phyloP scores from a whole-genome alignment of 2,113 vertebrate species.

The Falco punctatus region DNA sequence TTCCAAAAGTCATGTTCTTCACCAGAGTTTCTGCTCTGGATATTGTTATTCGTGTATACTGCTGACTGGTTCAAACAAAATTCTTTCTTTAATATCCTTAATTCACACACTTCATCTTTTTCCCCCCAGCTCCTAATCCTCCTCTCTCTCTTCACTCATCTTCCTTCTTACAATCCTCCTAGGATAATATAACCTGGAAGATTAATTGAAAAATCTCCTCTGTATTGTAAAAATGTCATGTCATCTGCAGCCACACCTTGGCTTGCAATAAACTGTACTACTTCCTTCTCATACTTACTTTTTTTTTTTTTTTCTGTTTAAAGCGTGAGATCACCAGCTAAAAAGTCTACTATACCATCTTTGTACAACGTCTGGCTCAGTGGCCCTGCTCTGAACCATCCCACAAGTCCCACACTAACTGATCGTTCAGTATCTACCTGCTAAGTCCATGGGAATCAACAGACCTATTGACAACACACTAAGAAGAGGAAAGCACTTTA shows the following conservation, averaged over 20 bases:
- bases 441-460: neutral
- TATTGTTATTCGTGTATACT: neutral
- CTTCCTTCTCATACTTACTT: neutral
- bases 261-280: neutral
- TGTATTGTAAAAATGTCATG: neutral
- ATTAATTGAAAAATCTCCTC: neutral
- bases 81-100: neutral
- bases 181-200: neutral
- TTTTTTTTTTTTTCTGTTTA: neutral
- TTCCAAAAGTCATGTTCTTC: neutral
- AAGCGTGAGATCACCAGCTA: neutral
- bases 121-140: neutral
- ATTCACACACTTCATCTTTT: neutral
- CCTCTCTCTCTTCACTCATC: neutral
- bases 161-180: neutral
- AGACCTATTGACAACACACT: neutral
- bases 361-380: neutral
- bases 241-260: neutral
- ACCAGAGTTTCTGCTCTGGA: neutral
- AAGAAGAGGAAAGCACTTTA: neutral
- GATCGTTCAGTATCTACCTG: neutral
- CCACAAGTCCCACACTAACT: neutral
- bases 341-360: neutral
- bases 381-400: neutral
- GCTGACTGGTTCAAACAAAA: neutral